Conservation (phyloP, 1,140 invertebrate species). For the Ladona fulva region DNA sequence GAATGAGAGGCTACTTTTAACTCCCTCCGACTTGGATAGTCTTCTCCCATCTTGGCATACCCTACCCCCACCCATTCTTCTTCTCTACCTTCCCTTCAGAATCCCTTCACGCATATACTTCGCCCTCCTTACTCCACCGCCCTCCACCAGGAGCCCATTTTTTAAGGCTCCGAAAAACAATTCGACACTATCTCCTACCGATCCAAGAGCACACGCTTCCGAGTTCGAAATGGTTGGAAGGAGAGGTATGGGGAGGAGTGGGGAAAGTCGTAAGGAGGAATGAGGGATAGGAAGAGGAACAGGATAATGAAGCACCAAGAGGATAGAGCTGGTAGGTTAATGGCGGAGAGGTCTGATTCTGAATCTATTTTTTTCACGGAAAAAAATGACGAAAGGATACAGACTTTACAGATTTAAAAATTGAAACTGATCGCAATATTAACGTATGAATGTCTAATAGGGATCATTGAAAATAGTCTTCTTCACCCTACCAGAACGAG, state of each 20-base stretch:
- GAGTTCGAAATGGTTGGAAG: background rate
- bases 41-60: background rate
- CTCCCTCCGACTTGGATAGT: no score
- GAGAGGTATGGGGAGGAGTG: background rate
- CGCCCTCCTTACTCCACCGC: background rate
- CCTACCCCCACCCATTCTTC: background rate
- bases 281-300: background rate
- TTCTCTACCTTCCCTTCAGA: background rate
- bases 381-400: no score
- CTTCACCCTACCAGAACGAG: no score
- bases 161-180: conserved; percentile 1
- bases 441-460: no score
- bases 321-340: no score
- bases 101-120: background rate
- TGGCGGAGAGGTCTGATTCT: no score
- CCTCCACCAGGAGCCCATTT: background rate
- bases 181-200: background rate
- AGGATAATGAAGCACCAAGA: no score
- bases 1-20: no score
- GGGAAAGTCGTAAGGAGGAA: background rate
- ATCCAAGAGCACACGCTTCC: background rate
- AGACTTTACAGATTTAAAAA: no score
- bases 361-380: no score
- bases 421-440: no score
- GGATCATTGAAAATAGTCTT: no score